Conservation (phyloP, 2,797 vertebrate species). For the Vipera latastei region DNA sequence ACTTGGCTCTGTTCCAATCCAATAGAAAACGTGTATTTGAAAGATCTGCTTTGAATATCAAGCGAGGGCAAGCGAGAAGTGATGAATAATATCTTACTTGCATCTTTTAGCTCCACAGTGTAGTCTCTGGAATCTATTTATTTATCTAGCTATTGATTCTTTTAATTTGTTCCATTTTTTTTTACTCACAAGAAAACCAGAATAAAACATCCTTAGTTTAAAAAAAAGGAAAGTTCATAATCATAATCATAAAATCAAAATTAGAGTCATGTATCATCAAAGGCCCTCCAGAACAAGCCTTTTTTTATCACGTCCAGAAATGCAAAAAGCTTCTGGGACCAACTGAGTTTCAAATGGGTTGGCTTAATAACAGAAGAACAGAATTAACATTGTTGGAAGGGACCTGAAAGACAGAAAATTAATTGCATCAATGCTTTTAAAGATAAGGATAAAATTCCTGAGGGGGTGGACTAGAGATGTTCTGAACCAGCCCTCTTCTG, state of each 20-base stretch:
- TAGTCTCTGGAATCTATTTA: neutral
- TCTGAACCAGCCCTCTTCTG: too few relatives aligned
- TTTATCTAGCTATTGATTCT: neutral
- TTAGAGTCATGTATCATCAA: neutral
- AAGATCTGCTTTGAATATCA: neutral
- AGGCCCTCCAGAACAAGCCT: neutral
- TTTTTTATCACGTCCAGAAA: neutral
- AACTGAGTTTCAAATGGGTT: neutral
- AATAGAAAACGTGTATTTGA: neutral
- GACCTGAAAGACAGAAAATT: neutral
- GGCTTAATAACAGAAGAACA: neutral
- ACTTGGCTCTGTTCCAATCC: neutral
- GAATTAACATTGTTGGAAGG: neutral
- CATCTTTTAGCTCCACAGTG: neutral
- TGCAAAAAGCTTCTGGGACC: neutral
- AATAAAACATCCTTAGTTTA: neutral
- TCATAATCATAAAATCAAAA: neutral
- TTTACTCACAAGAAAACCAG: neutral
- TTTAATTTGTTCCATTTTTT: neutral
- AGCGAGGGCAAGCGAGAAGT: neutral
- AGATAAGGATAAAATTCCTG: neutral
- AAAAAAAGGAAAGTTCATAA: neutral
- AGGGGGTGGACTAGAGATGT: neutral
- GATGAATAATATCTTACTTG: neutral
- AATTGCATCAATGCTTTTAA: neutral